Evolutionary conservation across 1,140 invertebrate genomes (phyloP).

Genomic region (Drosophila kepulauana): DNA sequence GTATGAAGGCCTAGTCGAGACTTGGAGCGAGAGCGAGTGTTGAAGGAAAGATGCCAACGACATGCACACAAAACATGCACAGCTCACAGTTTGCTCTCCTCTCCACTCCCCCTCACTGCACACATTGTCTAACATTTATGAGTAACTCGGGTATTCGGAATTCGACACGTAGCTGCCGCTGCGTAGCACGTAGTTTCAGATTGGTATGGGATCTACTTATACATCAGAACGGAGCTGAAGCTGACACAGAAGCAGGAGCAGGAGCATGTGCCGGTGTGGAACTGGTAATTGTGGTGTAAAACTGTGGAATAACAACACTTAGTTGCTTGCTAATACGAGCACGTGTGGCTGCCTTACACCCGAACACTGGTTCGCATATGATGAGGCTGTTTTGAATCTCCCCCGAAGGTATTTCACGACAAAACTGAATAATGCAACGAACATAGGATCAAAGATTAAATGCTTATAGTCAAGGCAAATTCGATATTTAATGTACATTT

Average conservation of each 20-base stretch:
- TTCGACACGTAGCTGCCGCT: conserved; percentile 69
- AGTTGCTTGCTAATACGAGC: conserved; percentile 74
- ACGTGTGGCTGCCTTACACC: conserved; percentile 64
- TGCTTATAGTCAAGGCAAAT: background rate
- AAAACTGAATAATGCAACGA: background rate
- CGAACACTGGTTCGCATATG: conserved; percentile 23
- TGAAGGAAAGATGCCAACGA: conserved; percentile 56
- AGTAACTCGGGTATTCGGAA: conserved; percentile 75
- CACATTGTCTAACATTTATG: conserved; percentile 80
- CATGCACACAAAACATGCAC: conserved; percentile 58
- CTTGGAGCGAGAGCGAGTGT: conserved; percentile 16
- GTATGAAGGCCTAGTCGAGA: conserved; percentile 6
- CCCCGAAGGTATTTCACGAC: background rate
- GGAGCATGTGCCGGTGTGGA: conserved; percentile 12
- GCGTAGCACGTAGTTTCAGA: conserved; percentile 59
- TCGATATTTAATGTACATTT: background rate
- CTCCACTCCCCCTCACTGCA: conserved; percentile 8
- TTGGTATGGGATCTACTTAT: conserved; percentile 34
- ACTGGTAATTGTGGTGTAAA: conserved; percentile 79
- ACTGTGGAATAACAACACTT: conserved; percentile 81
- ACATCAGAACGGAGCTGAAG: background rate
- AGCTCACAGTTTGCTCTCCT: background rate
- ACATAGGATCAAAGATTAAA: background rate
- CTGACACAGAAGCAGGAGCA: background rate
- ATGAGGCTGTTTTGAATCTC: background rate